Base-by-base conservation (phyloP, 2,113 vertebrate genomes). In the Apodemus sylvaticus region DNA sequence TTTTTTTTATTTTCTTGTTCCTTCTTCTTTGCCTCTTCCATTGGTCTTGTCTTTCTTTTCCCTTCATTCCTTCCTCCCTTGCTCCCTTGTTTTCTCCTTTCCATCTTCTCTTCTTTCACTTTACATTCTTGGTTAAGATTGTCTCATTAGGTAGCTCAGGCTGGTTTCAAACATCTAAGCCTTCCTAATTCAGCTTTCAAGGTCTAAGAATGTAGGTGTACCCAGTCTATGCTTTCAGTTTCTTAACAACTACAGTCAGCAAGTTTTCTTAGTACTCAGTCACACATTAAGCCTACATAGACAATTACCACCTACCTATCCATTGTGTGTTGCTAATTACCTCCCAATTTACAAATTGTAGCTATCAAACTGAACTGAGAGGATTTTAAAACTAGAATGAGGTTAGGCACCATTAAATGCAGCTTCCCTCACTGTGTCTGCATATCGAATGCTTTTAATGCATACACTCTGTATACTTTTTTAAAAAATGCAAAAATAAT, bases 351-450 rank as follows among this genome's bases (percentile, higher is more conserved):
- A 82, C 42, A 93, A 89, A 53, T 62, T 53, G 10, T 29, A 55
- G 36, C 51, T 5, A 87, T n/a, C n/a, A n/a, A n/a, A n/a, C 45
- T n/a, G 82, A 96, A 73, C 62, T 87, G 62, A 90, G 36, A 39
- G 77, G 77, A 93, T 94, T 93, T 94, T 90, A 26, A 24, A 93
- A 68, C n/a, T n/a, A 39, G 13, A 91, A 94, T 14, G 8, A 31
- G 2, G 39, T 51, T 78, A 2, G 1, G 78, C 31, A 62, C 55
- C 55, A 94, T 88, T 71, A 74, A 76, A 76, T 79, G 24, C 36
- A 89, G 79, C 8, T 78, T 5, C 2, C 3, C 0, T 62, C 58
- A 62, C 16, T 58, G 26, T 94, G 16, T 66, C 62, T 73, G 39
- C 55, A 68, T 16, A 83, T 83, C 42, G 8, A 20, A 92, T 34